Percentiles rank a stretch among this genome's conserved stretches.
Conservation (phyloP, 2,113 vertebrate species). For the Etheostoma cragini region DNA sequence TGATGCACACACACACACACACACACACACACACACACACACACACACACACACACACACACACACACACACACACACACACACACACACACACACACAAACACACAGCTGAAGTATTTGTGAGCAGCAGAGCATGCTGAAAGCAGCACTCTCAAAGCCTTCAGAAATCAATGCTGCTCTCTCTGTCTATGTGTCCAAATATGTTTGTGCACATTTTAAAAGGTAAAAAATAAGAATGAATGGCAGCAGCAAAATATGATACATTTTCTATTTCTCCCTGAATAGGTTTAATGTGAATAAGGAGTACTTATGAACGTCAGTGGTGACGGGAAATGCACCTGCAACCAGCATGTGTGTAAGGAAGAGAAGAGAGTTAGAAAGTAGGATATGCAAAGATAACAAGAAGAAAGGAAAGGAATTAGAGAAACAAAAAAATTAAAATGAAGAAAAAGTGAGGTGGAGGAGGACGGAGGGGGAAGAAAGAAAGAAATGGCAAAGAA, state of each 20-base stretch:
- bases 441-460: background rate
- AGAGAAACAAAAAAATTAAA: background rate
- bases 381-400: background rate
- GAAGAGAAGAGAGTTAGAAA: background rate
- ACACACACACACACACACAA: slow-evolving; percentile 11
- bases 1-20: slow-evolving; percentile 24
- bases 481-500: no score
- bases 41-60: slow-evolving; percentile 12
- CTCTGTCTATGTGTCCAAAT: slow-evolving; percentile 2
- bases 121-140: slow-evolving; percentile 53
- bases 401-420: background rate
- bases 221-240: background rate
- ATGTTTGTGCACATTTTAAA: slow-evolving; percentile 4
- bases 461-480: background rate
- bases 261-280: background rate
- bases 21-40: slow-evolving; percentile 32
- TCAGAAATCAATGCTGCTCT: slow-evolving; percentile 37
- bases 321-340: background rate
- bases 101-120: slow-evolving; percentile 40
- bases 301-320: background rate
- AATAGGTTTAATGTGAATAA: background rate
- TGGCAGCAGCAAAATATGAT: background rate
- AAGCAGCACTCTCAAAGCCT: slow-evolving; percentile 42
- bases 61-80: slow-evolving; percentile 32
- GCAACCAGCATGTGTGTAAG: background rate